phyloP scores from a whole-genome alignment of 2,888 invertebrate species.

The Rhimphoctona megacephalus region DNA sequence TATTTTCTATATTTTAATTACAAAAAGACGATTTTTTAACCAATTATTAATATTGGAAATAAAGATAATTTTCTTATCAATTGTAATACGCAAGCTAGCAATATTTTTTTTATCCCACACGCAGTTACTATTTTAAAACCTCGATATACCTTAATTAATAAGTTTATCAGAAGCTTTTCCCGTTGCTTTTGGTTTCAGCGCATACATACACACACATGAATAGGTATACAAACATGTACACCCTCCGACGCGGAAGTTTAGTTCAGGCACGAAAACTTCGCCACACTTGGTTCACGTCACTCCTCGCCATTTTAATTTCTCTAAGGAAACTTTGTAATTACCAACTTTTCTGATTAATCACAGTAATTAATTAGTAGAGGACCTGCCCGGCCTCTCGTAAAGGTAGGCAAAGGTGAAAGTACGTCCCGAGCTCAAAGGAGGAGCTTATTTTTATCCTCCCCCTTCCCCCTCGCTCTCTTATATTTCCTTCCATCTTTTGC shows the following conservation, averaged over 20 bases:
- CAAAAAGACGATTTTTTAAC: too few species aligned
- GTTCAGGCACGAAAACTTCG: constrained; percentile 44
- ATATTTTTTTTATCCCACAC: background rate
- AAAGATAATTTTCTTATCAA: background rate
- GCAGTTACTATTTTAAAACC: constrained; percentile 22
- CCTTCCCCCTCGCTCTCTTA: constrained; percentile 30
- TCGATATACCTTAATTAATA: constrained; percentile 83
- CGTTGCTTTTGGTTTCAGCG: constrained; percentile 76
- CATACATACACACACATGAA: constrained; percentile 26
- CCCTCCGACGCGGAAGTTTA: constrained; percentile 29
- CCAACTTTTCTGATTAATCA: constrained; percentile 88
- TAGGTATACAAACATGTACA: background rate
- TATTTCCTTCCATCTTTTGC: constrained; percentile 19
- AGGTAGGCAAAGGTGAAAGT: constrained; percentile 12
- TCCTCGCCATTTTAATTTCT: constrained; percentile 85
- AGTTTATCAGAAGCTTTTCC: constrained; percentile 81
- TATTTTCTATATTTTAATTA: too few species aligned
- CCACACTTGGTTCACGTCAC: constrained; percentile 71
- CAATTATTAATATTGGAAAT: too few species aligned
- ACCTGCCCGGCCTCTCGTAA: constrained; percentile 30
- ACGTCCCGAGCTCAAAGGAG: constrained; percentile 50
- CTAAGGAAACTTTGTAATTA: constrained; percentile 87
- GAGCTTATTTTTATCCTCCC: constrained; percentile 60
- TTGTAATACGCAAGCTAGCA: background rate
- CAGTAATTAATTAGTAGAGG: constrained; percentile 87